Evolutionary conservation across 1,140 invertebrate species (phyloP).

Genomic region (Papilio xuthus): DNA sequence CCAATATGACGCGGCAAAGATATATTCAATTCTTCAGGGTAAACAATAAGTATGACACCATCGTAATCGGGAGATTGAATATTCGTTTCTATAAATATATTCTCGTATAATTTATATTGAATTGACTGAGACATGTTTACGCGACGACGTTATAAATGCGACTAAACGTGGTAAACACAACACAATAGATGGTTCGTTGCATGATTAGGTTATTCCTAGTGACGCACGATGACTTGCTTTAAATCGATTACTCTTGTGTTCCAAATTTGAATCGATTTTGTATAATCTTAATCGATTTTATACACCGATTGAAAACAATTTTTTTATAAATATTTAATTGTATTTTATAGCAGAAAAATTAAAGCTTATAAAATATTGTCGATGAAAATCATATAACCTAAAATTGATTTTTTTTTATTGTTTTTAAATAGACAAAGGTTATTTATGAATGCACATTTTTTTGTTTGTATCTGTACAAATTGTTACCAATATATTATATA

Average conservation of each 20-base stretch:
- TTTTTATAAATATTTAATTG: too few relatives aligned
- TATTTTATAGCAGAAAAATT: too few relatives aligned
- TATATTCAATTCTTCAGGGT: slow-evolving; percentile 68
- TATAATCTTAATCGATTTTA: slow-evolving; percentile 13
- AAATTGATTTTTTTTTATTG: background rate
- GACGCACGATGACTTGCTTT: slow-evolving; percentile 23
- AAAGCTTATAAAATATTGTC: too few relatives aligned
- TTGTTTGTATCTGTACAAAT: background rate
- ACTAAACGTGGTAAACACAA: slow-evolving; percentile 19
- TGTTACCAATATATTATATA: background rate
- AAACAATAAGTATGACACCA: slow-evolving; percentile 77
- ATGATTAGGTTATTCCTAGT: slow-evolving; percentile 21
- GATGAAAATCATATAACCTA: background rate
- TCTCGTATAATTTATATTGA: slow-evolving; percentile 69
- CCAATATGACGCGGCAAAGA: slow-evolving; percentile 61
- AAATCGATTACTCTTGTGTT: background rate
- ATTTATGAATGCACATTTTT: background rate
- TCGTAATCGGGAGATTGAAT: slow-evolving; percentile 76
- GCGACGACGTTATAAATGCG: background rate
- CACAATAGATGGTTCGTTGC: slow-evolving; percentile 14
- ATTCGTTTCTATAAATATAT: slow-evolving; percentile 74
- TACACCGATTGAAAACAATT: too few relatives aligned
- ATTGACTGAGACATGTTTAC: slow-evolving; percentile 26
- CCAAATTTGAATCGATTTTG: background rate
- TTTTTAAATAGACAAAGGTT: background rate